Conservation (phyloP, 2,113 vertebrate species). For the Pangasianodon gigas region DNA sequence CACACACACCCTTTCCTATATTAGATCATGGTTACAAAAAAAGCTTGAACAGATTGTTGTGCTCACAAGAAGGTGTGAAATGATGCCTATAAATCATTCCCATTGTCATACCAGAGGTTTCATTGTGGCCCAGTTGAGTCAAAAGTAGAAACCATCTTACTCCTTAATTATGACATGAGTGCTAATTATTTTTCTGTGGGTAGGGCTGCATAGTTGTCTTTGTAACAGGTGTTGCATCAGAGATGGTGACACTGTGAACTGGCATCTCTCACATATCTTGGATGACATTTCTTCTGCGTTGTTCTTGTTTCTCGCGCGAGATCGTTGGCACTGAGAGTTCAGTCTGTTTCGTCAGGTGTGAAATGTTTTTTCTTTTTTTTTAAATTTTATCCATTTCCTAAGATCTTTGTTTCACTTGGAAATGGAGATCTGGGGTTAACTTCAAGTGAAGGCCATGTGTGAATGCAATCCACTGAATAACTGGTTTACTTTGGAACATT, state of each 20-base stretch:
- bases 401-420: background rate
- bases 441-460: background rate
- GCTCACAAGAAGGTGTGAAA: background rate
- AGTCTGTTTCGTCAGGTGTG: background rate
- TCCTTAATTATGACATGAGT: conserved; percentile 3
- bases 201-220: conserved; percentile 10
- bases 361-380: background rate
- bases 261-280: background rate
- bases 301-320: background rate
- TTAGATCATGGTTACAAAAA: background rate
- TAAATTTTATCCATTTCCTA: background rate
- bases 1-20: background rate
- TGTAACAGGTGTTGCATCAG: background rate
- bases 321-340: background rate
- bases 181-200: conserved; percentile 10
- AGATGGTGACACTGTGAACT: background rate
- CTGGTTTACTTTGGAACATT: background rate
- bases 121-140: background rate
- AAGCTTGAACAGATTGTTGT: background rate
- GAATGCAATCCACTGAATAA: background rate
- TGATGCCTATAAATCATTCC: background rate
- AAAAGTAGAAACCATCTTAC: background rate
- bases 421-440: background rate
- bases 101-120: conserved; percentile 2
- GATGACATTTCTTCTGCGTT: background rate